Conservation (phyloP, 2,113 vertebrate species). For the Prinia subflava region DNA sequence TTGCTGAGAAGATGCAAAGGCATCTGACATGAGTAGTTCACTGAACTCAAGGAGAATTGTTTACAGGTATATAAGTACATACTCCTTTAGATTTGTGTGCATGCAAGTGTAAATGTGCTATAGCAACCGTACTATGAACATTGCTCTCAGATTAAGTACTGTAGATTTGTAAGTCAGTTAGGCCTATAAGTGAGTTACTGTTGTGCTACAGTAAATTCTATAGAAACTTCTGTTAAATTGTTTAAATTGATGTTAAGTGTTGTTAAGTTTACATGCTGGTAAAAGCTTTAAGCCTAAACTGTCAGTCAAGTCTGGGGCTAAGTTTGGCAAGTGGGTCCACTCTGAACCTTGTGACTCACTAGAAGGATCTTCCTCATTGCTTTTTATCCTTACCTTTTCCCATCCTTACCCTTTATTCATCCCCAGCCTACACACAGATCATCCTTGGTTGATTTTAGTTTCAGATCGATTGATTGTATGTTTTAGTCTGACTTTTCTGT, state of each 20-base stretch:
- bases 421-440: not conserved
- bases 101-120: not conserved
- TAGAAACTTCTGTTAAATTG: not conserved
- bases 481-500: not conserved
- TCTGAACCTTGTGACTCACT: not conserved
- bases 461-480: not conserved
- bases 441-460: not conserved
- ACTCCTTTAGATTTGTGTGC: not conserved
- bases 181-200: not conserved
- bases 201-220: not conserved
- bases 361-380: not conserved
- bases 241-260: not conserved
- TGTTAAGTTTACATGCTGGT: not conserved
- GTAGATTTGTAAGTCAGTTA: not conserved
- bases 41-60: not conserved
- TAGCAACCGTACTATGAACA: not conserved
- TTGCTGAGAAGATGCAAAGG: not conserved
- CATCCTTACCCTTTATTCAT: not conserved
- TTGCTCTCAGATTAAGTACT: not conserved
- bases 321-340: not conserved
- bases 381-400: not conserved
- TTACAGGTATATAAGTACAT: not conserved
- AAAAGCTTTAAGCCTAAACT: not conserved
- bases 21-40: not conserved
- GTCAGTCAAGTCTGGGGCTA: not conserved